These are phyloP conservation scores for Maniola hyperantus DNA, from an alignment of 2,888 invertebrate genomes.

Conservation along the genomic window DNA sequence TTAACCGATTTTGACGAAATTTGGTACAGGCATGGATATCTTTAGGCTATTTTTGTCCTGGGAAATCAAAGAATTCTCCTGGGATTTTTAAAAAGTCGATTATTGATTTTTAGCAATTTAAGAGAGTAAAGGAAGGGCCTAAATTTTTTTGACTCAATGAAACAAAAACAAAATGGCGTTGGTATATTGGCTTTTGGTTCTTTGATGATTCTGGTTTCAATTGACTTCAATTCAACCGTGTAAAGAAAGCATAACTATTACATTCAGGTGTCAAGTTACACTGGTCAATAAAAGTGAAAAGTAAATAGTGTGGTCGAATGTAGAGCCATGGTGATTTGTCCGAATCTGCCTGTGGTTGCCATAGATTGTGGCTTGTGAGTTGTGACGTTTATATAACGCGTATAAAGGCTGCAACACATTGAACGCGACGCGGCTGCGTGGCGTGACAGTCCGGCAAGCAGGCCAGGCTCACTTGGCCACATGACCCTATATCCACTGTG, in stretches of 20 bases:
- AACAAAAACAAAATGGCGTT: background rate
- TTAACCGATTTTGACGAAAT: too few species aligned
- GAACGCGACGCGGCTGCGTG: too few species aligned
- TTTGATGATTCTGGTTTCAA: background rate
- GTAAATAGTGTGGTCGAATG: slow-evolving; percentile 45
- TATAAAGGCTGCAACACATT: slow-evolving; percentile 11
- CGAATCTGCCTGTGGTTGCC: slow-evolving; percentile 22
- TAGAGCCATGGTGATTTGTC: slow-evolving; percentile 42
- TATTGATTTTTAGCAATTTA: too few species aligned
- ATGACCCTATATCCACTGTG: too few species aligned
- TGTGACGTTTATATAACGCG: slow-evolving; percentile 37
- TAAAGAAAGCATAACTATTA: slow-evolving; percentile 6
- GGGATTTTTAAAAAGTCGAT: too few species aligned
- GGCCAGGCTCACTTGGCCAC: too few species aligned
- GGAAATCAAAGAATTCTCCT: too few species aligned
- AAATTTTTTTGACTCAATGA: background rate
- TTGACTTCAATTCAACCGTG: background rate
- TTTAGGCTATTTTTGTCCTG: too few species aligned
- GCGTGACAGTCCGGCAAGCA: too few species aligned
- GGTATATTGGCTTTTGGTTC: background rate
- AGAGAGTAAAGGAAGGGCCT: background rate
- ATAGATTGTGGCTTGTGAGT: slow-evolving; percentile 32
- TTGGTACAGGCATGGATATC: too few species aligned
- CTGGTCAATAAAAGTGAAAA: slow-evolving; percentile 46
- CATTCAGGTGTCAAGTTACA: slow-evolving; percentile 34